phyloP scores from a whole-genome alignment of 2,888 invertebrate genomes.

The Aplocera efformata region DNA sequence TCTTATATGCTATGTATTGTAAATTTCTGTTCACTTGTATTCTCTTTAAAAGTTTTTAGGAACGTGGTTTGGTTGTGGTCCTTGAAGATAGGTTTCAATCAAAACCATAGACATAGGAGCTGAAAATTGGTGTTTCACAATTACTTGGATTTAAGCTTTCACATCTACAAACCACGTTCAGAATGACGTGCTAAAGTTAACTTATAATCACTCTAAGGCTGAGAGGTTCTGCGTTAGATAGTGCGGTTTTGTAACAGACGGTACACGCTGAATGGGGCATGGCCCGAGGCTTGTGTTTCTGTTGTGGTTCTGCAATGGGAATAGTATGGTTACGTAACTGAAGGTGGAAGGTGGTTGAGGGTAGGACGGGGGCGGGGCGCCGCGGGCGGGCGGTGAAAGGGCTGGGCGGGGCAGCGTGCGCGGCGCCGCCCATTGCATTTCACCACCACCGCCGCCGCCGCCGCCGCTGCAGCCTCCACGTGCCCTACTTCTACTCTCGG shows the following conservation, averaged over 20 bases:
- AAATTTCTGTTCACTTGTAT: too few relatives aligned
- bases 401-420: constrained; percentile 74
- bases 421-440: constrained; percentile 73
- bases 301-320: constrained; percentile 64
- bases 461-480: constrained; percentile 45
- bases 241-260: constrained; percentile 51
- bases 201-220: constrained; percentile 23
- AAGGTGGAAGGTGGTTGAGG: constrained; percentile 59
- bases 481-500: constrained; percentile 67
- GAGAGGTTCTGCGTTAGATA: constrained; percentile 25
- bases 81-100: too few relatives aligned
- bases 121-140: too few relatives aligned
- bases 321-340: constrained; percentile 59
- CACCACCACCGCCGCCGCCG: constrained; percentile 54
- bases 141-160: too few relatives aligned
- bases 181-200: too few relatives aligned
- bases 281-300: constrained; percentile 59
- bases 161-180: too few relatives aligned
- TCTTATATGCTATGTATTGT: too few relatives aligned
- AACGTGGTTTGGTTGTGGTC: too few relatives aligned
- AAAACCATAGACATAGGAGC: too few relatives aligned
- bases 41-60: too few relatives aligned
- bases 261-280: constrained; percentile 59
- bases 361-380: constrained; percentile 55
- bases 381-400: constrained; percentile 75